Conservation (phyloP, 2,113 vertebrate species). For the Acanthisitta chloris region DNA sequence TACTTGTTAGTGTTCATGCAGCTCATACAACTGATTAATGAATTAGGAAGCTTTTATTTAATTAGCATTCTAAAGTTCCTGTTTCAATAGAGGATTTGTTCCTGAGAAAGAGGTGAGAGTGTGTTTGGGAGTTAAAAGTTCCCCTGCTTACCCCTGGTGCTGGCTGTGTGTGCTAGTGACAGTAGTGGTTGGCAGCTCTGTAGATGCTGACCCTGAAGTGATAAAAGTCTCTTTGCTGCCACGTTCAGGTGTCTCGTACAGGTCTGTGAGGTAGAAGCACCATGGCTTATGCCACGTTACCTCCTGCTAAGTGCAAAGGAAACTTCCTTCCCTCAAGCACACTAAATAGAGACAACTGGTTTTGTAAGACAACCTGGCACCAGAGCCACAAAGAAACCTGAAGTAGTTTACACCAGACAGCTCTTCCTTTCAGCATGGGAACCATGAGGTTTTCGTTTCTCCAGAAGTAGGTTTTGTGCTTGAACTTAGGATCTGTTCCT, state of each 20-base stretch:
- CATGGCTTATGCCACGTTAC: accelerated
- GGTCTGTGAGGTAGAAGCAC: neutral
- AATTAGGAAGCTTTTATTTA: neutral
- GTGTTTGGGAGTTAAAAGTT: neutral
- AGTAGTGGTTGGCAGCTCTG: neutral
- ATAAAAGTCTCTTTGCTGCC: neutral
- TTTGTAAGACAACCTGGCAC: neutral
- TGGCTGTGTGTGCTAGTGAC: neutral
- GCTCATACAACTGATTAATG: neutral
- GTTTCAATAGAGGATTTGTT: neutral
- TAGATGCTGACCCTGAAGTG: neutral
- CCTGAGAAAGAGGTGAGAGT: neutral
- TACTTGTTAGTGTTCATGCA: neutral
- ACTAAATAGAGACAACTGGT: neutral
- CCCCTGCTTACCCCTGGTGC: neutral
- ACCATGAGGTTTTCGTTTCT: neutral
- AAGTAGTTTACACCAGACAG: neutral
- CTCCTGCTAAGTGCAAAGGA: neutral
- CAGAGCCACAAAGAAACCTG: neutral
- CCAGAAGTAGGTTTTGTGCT: neutral
- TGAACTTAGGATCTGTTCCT: neutral
- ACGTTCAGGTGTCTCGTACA: neutral
- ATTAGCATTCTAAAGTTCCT: neutral
- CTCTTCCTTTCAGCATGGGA: neutral
- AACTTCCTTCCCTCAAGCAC: neutral